These are phyloP conservation scores for Mechanitis messenoides DNA, from an alignment of 2,888 invertebrate genomes.

Conservation along the genomic window DNA sequence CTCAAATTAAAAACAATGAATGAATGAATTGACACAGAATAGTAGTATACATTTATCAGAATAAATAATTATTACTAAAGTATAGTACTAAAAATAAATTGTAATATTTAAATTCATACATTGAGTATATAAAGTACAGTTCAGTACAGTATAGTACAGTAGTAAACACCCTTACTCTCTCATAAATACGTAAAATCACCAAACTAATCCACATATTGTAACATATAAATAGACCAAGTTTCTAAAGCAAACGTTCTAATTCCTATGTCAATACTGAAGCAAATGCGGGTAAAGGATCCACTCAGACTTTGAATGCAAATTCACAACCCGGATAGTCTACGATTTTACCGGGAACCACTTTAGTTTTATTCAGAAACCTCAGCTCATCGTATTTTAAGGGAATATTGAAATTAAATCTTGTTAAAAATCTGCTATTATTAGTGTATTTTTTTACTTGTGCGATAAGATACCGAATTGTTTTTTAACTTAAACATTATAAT, in stretches of 20 bases:
- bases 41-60: no score
- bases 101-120: no score
- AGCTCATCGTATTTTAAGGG: slow-evolving; percentile 4
- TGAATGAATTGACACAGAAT: no score
- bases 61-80: no score
- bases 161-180: no score
- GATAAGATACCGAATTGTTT: no score
- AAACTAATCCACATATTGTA: slow-evolving; percentile 3
- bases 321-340: slow-evolving; percentile 23
- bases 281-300: slow-evolving; percentile 24
- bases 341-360: slow-evolving; percentile 16
- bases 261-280: slow-evolving; percentile 25
- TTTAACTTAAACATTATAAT: no score
- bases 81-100: no score
- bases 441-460: no score
- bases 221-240: slow-evolving; percentile 17
- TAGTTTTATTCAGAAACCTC: slow-evolving; percentile 18
- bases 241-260: slow-evolving; percentile 21
- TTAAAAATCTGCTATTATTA: not conserved
- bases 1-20: no score
- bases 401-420: not conserved
- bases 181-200: not conserved
- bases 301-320: slow-evolving; percentile 27
- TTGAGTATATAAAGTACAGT: no score
- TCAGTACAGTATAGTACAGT: no score